Evolutionary conservation across 1,140 invertebrate genomes (phyloP), one percentile per base, ranked within the genome.

Genomic region (Oreohelix idahoensis): DNA sequence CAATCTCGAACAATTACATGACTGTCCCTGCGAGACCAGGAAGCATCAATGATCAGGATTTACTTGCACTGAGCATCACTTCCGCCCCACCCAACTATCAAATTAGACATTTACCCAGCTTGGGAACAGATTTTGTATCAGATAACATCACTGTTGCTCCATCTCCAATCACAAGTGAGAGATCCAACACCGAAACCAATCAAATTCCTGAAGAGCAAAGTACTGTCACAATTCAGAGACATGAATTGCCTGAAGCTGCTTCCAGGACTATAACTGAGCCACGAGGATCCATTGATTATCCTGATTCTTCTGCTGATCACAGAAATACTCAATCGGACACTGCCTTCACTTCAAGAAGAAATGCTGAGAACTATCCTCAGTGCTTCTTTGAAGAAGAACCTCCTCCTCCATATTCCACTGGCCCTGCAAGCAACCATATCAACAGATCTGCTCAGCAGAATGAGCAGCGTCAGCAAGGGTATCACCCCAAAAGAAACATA

Each of bases 331-430:
- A 42, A 8, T 1, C 15, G 11, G 26, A n/a, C 13, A 15, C 42
- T 45, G 5, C 26, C 23, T 11, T 2, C 20, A 58, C 15, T 36
- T n/a, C 76, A 29, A 42, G 10, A 0, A 63, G 79, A 32, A 71
- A 81, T 51, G 79, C 39, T 0, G 79, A 81, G n/a, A 51, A 71
- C 32, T 81, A 81, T 35, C 79, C 79, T 23, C 63, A 51, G 38
- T 81, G 79, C 32, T 71, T 71, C 35, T 81, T 49, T 49, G 63
- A 81, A 58, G 79, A 81, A 26, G 79, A 81, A 20, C 79, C 79
- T 20, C 79, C 79, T 23, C 79, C 79, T 49, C 79, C 79, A 29
- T 81, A 81, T 53, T 42, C 79, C 1, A 1, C 42, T 45, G 66
- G 20, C 0, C 63, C 66, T 20, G 20, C 26, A 20, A 71, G 45